Percentiles rank a stretch among this genome's conserved stretches.
Evolutionary conservation across 1,140 invertebrate genomes (phyloP).

Genomic region (Zeugodacus cucurbitae): DNA sequence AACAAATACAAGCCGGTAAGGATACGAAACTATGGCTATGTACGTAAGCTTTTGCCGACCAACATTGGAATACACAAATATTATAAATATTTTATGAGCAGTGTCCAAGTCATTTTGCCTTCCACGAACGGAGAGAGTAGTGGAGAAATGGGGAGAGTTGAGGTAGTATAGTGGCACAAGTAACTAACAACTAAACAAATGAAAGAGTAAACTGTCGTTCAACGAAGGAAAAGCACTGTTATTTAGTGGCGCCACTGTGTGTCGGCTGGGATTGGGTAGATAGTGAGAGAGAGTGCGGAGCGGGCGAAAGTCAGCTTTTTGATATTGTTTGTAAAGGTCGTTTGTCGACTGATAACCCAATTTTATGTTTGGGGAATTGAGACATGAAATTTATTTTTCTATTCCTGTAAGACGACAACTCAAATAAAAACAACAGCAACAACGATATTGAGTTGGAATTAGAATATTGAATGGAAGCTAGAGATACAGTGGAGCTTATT

Average conservation of each 20-base stretch:
- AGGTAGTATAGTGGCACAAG: background rate
- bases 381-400: conserved; percentile 27
- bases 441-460: background rate
- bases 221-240: background rate
- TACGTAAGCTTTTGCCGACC: background rate
- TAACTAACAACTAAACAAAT: background rate
- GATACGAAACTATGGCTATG: background rate
- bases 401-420: background rate
- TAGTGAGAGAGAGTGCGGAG: background rate
- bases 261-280: background rate
- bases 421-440: background rate
- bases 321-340: conserved; percentile 9
- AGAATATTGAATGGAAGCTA: background rate
- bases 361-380: conserved; percentile 15
- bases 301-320: background rate
- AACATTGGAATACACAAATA: background rate
- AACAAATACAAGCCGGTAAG: background rate
- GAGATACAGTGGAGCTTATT: background rate
- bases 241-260: background rate
- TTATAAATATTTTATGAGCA: background rate
- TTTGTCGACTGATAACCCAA: conserved; percentile 9
- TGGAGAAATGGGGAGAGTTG: too few species aligned
- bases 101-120: background rate
- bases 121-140: too few species aligned
- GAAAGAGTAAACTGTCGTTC: background rate